Evolutionary conservation across 30 jellyfish, hydroid and myxozoan species (phyloP).

Genomic region (Chrysaora quinquecirrha): DNA sequence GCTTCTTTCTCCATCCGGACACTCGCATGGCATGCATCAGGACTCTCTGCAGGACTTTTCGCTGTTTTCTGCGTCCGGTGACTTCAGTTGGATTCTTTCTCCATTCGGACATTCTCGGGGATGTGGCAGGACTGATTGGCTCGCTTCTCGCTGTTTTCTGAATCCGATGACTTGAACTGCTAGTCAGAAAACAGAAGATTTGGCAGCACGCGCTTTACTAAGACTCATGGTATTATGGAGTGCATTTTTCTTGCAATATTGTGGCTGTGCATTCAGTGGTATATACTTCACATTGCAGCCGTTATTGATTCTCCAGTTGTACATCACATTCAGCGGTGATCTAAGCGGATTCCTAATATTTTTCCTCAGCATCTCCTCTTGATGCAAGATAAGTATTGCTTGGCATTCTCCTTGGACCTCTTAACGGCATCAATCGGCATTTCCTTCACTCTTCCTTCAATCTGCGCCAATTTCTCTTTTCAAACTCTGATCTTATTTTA

Average conservation of each 20-base stretch:
- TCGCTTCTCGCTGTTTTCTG: no score
- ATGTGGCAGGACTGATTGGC: no score
- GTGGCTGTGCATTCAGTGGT: not conserved
- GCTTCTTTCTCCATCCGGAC: not conserved
- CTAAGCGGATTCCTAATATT: not conserved
- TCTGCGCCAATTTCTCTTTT: not conserved
- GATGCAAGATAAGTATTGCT: not conserved
- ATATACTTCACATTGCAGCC: slow-evolving; percentile 7
- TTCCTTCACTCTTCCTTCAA: not conserved
- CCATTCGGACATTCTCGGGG: no score
- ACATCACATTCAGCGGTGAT: not conserved
- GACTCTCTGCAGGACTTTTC: not conserved
- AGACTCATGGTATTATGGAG: not conserved
- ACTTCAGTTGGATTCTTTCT: not conserved
- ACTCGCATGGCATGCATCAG: not conserved
- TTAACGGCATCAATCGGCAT: not conserved
- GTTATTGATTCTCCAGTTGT: not conserved
- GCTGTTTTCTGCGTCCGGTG: no score
- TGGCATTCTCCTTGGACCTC: not conserved
- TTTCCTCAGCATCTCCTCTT: not conserved
- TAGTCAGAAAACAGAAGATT: slow-evolving; percentile 72
- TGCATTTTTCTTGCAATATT: not conserved
- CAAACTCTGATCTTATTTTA: slow-evolving; percentile 9
- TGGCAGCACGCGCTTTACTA: slow-evolving; percentile 18
- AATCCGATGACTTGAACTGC: slow-evolving; percentile 8